phyloP scores from a whole-genome alignment of 2,888 invertebrate species.

The Dascillus cervinus region DNA sequence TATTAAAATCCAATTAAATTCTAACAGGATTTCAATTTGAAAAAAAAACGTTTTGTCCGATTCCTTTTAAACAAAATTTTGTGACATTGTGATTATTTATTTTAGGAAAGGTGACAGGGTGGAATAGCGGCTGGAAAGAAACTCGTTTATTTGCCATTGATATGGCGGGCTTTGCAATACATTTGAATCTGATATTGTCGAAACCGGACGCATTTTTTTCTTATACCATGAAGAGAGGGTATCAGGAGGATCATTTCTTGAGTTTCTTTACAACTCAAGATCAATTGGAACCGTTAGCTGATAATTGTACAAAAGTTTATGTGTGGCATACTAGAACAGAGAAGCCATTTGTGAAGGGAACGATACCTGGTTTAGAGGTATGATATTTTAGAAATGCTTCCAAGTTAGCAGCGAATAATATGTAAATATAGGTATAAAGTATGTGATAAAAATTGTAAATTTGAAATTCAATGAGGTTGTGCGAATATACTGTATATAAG shows the following conservation, averaged over 20 bases:
- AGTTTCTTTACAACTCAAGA: constrained; percentile 62
- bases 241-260: constrained; percentile 80
- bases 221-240: constrained; percentile 79
- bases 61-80: background rate
- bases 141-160: constrained; percentile 92
- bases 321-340: constrained; percentile 99
- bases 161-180: constrained; percentile 96
- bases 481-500: too few species aligned
- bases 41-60: too few species aligned
- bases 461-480: too few species aligned
- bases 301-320: constrained; percentile 86
- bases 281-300: constrained; percentile 85
- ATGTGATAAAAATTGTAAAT: too few species aligned
- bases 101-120: constrained; percentile 52
- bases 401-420: too few species aligned
- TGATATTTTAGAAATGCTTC: constrained; percentile 6
- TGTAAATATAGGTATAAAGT: too few species aligned
- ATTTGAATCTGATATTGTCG: constrained; percentile 62
- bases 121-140: constrained; percentile 78
- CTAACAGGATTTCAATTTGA: too few species aligned
- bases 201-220: constrained; percentile 72
- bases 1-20: too few species aligned
- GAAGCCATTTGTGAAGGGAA: constrained; percentile 67
- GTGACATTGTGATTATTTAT: too few species aligned
- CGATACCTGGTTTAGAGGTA: constrained; percentile 46